phyloP scores from a whole-genome alignment of 2,797 vertebrate species.

The Cyprinodon diabolis region DNA sequence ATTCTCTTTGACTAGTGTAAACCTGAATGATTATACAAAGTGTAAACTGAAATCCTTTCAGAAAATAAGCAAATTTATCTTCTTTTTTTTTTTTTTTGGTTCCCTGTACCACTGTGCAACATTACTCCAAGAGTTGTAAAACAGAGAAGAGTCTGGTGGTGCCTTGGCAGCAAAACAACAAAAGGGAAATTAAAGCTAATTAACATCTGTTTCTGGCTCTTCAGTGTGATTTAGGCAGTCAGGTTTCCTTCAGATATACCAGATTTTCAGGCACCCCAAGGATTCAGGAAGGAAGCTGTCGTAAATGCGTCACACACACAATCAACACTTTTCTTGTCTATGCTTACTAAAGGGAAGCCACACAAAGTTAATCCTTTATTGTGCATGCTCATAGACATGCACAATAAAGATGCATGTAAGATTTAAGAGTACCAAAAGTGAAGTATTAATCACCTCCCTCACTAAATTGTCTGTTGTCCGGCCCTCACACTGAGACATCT shows the following conservation, averaged over 20 bases:
- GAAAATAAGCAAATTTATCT: neutral
- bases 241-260: conserved; percentile 67
- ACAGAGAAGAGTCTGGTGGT: conserved; percentile 49
- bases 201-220: conserved; percentile 76
- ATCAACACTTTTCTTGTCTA: conserved; percentile 22
- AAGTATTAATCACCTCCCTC: conserved; percentile 37
- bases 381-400: neutral
- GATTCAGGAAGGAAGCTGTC: conserved; percentile 71
- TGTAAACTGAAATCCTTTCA: neutral
- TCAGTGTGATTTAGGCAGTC: conserved; percentile 71
- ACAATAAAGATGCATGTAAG: conserved; percentile 23
- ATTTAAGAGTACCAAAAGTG: conserved; percentile 35
- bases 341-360: neutral
- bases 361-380: conserved; percentile 17
- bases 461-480: conserved; percentile 18
- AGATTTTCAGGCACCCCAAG: conserved; percentile 60
- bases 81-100: neutral
- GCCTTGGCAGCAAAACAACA: conserved; percentile 71
- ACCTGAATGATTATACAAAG: neutral
- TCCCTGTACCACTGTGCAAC: conserved; percentile 13
- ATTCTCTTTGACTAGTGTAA: neutral
- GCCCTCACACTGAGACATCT: conserved; percentile 28
- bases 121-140: conserved; percentile 32
- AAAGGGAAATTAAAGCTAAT: conserved; percentile 80
- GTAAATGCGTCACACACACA: conserved; percentile 33